A percentile compares a stretch with the other conserved stretches of the same genome.
Conservation (phyloP, 1,140 invertebrate species). For the Coelopa frigida region DNA sequence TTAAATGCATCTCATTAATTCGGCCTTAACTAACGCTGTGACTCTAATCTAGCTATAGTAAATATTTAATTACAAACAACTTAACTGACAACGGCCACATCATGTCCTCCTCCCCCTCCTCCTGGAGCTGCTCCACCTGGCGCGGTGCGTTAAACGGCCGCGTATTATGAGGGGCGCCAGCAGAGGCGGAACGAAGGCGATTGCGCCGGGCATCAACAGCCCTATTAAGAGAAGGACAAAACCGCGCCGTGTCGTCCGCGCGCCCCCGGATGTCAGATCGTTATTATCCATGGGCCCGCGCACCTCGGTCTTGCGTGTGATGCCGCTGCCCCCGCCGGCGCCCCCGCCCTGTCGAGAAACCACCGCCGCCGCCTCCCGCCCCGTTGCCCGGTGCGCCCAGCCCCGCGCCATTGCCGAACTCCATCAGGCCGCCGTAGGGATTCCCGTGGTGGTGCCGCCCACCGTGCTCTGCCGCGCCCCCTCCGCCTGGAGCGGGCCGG, state of each 20-base stretch:
- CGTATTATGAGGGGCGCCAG: conserved; percentile 17
- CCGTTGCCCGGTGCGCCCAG: neutral
- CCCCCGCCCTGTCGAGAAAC: too few species aligned
- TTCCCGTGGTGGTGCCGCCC: conserved; percentile 20
- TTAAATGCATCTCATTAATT: too few species aligned
- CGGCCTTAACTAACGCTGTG: too few species aligned
- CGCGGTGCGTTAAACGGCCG: neutral
- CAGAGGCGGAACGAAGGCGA: conserved; percentile 15
- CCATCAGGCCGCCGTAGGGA: conserved; percentile 13
- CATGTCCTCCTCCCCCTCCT: too few species aligned
- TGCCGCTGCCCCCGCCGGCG: conserved; percentile 12
- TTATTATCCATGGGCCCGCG: conserved; percentile 20
- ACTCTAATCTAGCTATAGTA: too few species aligned
- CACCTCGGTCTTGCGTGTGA: conserved; percentile 18
- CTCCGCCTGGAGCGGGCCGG: conserved; percentile 20
- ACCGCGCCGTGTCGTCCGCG: conserved; percentile 13
- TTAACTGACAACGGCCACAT: too few species aligned
- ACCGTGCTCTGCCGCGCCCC: conserved; percentile 13
- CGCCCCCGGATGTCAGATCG: conserved; percentile 12
- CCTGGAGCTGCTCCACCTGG: too few species aligned
- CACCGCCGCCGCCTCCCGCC: conserved; percentile 9
- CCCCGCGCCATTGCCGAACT: too few species aligned
- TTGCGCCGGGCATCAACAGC: conserved; percentile 14
- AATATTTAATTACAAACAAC: too few species aligned
- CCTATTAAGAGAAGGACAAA: conserved; percentile 8